Conservation (phyloP, 1,140 invertebrate genomes). For the Philaenus spumarius region DNA sequence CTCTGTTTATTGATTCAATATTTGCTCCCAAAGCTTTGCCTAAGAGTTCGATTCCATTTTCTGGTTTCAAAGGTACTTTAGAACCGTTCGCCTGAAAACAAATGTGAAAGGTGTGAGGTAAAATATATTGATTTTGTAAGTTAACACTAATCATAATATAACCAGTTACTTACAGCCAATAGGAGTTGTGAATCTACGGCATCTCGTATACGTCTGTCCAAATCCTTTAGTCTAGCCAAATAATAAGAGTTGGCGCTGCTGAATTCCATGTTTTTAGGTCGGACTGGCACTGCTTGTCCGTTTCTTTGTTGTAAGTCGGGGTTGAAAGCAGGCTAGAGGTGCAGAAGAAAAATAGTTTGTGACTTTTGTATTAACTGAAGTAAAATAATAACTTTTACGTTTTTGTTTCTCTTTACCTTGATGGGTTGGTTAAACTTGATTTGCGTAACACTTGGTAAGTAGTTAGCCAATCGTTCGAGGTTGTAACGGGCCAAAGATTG, state of each 20-base stretch:
- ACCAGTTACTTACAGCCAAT: neutral
- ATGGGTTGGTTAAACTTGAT: slow-evolving; percentile 48
- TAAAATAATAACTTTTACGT: too few relatives aligned
- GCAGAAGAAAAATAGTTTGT: too few relatives aligned
- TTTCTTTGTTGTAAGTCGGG: slow-evolving; percentile 21
- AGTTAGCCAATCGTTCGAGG: slow-evolving; percentile 58
- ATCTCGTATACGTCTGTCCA: slow-evolving; percentile 9
- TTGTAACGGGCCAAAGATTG: slow-evolving; percentile 58
- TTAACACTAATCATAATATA: too few relatives aligned
- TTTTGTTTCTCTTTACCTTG: too few relatives aligned
- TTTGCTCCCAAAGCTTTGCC: slow-evolving; percentile 39
- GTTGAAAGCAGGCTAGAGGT: slow-evolving; percentile 21
- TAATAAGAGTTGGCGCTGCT: slow-evolving; percentile 11
- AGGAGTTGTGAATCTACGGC: neutral
- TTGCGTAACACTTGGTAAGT: slow-evolving; percentile 49
- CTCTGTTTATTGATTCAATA: neutral
- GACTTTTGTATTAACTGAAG: too few relatives aligned
- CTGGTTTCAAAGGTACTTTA: slow-evolving; percentile 33
- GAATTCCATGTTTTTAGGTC: slow-evolving; percentile 13
- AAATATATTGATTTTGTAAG: too few relatives aligned
- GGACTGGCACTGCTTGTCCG: slow-evolving; percentile 17
- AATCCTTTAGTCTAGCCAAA: slow-evolving; percentile 1
- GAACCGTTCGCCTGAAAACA: slow-evolving; percentile 33
- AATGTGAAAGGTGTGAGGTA: too few relatives aligned
- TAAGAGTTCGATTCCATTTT: slow-evolving; percentile 40